Evolutionary conservation across 1,140 invertebrate species (phyloP).

Genomic region (Heterodera carotae): DNA sequence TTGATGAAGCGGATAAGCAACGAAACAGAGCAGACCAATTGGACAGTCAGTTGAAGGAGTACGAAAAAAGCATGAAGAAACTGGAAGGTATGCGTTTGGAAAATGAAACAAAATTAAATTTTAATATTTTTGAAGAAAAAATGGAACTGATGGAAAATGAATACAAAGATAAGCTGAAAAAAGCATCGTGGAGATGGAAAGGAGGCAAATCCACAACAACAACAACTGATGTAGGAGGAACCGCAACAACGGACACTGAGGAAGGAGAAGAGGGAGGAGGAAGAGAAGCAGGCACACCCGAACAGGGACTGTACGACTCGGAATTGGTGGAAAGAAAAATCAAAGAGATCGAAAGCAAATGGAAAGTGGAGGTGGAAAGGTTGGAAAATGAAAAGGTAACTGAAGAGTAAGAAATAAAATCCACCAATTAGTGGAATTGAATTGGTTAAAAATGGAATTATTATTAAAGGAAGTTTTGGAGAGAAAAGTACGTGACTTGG

Average conservation of each 20-base stretch:
- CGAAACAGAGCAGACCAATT: conserved; percentile 53
- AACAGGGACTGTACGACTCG: conserved; percentile 49
- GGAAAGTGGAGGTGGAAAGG: conserved; percentile 61
- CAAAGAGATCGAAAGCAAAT: conserved; percentile 64
- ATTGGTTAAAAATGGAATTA: no score
- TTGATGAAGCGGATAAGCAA: conserved; percentile 54
- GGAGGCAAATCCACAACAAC: conserved; percentile 28
- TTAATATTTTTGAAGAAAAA: conserved; percentile 39
- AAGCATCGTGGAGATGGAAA: conserved; percentile 40
- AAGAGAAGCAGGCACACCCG: conserved; percentile 29
- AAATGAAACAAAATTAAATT: conserved; percentile 42
- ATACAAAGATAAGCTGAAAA: conserved; percentile 53
- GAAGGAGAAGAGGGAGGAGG: conserved; percentile 40
- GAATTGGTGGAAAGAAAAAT: conserved; percentile 61
- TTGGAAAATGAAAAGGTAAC: conserved; percentile 63
- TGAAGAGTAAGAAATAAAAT: neutral
- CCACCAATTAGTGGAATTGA: neutral
- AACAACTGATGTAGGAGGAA: conserved; percentile 32
- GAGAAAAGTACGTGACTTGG: conserved; percentile 55
- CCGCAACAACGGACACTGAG: conserved; percentile 31
- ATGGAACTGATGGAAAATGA: conserved; percentile 57
- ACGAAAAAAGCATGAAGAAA: no score
- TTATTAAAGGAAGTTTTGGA: conserved; percentile 58
- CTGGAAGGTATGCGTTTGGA: conserved; percentile 51
- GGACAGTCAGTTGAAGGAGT: conserved; percentile 57